Evolutionary conservation across 2,113 vertebrate genomes (phyloP).

Genomic region (Corydoras sp.): DNA sequence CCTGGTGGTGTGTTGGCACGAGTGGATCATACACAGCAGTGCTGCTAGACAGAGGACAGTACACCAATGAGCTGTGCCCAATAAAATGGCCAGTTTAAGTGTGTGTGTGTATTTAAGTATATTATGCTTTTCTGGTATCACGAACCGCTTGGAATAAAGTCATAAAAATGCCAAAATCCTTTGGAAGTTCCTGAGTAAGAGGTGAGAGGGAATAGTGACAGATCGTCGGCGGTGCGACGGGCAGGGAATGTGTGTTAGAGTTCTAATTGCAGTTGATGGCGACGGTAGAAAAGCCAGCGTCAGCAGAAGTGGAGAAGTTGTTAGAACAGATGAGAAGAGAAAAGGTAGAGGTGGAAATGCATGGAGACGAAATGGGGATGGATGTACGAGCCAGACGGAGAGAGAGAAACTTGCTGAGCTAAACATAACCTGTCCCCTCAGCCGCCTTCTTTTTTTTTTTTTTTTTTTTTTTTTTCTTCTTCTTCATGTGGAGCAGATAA

Average conservation of each 20-base stretch:
- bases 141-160: too few species aligned
- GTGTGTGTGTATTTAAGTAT: too few species aligned
- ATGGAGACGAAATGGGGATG: constrained; percentile 35
- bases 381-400: constrained; percentile 41
- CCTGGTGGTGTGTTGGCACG: too few species aligned
- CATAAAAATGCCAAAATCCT: too few species aligned
- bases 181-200: too few species aligned
- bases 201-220: background rate
- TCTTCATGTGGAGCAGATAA: constrained; percentile 29
- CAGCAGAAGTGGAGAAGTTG: constrained; percentile 31
- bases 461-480: too few species aligned
- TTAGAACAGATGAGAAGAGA: constrained; percentile 15
- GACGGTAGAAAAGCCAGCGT: constrained; percentile 2
- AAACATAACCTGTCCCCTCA: constrained; percentile 30
- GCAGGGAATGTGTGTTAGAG: background rate
- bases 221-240: background rate
- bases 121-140: too few species aligned
- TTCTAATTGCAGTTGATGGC: constrained; percentile 30
- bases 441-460: background rate
- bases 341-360: constrained; percentile 32
- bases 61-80: too few species aligned
- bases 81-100: too few species aligned
- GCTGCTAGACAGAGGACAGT: too few species aligned
- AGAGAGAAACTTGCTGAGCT: constrained; percentile 38
- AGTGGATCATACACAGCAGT: too few species aligned